Conservation (phyloP, 2,797 vertebrate species). For the Anguilla pacifica region DNA sequence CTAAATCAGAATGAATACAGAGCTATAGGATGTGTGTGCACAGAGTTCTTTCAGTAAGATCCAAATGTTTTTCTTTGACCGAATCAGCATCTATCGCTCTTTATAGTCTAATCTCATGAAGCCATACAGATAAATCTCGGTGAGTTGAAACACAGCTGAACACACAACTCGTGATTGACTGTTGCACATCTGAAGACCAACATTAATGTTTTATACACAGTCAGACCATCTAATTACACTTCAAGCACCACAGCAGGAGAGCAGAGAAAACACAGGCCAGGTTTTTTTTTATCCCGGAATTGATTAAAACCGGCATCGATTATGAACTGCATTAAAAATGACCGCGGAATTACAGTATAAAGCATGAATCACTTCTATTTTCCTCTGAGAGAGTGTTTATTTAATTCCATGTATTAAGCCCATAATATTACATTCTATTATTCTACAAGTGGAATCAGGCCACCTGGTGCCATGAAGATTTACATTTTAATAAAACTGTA, state of each 20-base stretch:
- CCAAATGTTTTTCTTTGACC: not conserved
- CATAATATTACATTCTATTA: not conserved
- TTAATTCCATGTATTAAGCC: not conserved
- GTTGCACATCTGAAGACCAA: constrained; percentile 2
- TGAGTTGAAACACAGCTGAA: constrained; percentile 7
- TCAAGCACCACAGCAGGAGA: not conserved
- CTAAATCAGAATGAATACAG: not conserved
- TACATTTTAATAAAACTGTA: not conserved
- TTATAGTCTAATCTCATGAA: not conserved
- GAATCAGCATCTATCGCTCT: not conserved
- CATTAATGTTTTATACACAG: constrained; percentile 24
- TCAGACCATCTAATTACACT: constrained; percentile 1
- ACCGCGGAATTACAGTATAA: not conserved
- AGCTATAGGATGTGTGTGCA: not conserved
- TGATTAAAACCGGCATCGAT: constrained; percentile 20
- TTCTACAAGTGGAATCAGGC: not conserved
- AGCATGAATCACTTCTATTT: constrained; percentile 21
- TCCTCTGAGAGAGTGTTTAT: constrained; percentile 4
- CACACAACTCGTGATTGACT: not conserved
- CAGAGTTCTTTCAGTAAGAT: not conserved
- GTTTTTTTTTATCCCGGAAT: not conserved
- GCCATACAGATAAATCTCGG: constrained; percentile 1
- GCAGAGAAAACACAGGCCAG: not conserved
- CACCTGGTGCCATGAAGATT: not conserved
- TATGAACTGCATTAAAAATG: constrained; percentile 14